Conservation (phyloP, 2,888 invertebrate genomes). For the Flexamia atlantica region DNA sequence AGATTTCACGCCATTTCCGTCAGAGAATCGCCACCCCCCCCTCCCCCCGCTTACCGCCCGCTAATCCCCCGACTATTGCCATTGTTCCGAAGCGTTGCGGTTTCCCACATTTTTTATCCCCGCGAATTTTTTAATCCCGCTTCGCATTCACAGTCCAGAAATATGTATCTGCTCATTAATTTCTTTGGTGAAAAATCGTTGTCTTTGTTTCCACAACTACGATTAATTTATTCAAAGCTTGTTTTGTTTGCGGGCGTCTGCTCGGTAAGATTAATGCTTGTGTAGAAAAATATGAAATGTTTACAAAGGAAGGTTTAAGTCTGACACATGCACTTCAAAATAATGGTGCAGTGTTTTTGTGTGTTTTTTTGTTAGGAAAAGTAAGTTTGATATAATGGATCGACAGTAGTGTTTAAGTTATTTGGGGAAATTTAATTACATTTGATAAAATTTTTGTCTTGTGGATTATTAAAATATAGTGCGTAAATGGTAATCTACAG, state of each 20-base stretch:
- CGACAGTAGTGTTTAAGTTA: no score
- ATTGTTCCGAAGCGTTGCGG: not conserved
- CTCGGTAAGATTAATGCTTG: conserved; percentile 20
- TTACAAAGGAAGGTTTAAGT: not conserved
- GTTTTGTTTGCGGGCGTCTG: not conserved
- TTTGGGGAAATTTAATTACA: no score
- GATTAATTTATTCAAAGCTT: conserved; percentile 11
- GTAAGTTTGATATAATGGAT: no score
- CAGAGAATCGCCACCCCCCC: not conserved
- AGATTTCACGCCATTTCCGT: not conserved
- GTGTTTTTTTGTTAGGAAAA: no score
- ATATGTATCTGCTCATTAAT: conserved; percentile 48
- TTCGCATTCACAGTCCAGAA: conserved; percentile 9
- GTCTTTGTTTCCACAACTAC: conserved; percentile 15
- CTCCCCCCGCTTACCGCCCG: not conserved
- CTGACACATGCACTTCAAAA: no score
- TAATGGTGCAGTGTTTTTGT: no score
- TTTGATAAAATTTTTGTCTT: no score
- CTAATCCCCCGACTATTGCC: conserved; percentile 27
- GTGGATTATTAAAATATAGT: no score
- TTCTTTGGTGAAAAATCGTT: conserved; percentile 39
- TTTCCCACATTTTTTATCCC: conserved; percentile 49
- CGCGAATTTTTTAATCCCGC: conserved; percentile 9
- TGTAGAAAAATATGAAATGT: not conserved
- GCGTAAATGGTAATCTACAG: no score